Evolutionary conservation across 2,113 vertebrate genomes (phyloP).

Genomic region (Bagarius yarrelli): DNA sequence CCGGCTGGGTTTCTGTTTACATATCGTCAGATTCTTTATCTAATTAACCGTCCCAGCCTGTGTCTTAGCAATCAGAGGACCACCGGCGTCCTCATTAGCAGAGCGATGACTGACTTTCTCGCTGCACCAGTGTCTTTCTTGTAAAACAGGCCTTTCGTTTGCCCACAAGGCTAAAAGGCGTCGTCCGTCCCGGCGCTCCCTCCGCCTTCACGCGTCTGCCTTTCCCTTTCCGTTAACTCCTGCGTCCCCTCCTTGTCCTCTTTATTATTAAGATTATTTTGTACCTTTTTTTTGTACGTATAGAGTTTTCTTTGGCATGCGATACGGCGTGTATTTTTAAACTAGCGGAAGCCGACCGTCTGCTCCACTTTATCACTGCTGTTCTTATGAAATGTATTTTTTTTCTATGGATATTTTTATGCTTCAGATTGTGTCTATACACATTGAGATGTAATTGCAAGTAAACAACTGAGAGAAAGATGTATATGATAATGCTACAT

Average conservation of each 20-base stretch:
- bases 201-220: conserved; percentile 8
- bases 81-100: conserved; percentile 1
- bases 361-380: conserved; percentile 50
- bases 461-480: conserved; percentile 36
- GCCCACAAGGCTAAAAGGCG: conserved; percentile 6
- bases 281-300: neutral
- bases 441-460: conserved; percentile 50
- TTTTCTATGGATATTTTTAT: conserved; percentile 55
- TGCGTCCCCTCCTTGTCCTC: neutral
- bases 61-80: conserved; percentile 39
- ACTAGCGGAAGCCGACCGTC: conserved; percentile 32
- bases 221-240: conserved; percentile 19
- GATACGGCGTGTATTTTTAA: conserved; percentile 46
- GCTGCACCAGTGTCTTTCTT: conserved; percentile 29
- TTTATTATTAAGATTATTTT: neutral
- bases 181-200: conserved; percentile 1
- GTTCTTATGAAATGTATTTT: conserved; percentile 48
- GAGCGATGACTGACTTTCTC: conserved; percentile 23
- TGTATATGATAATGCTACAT: conserved; percentile 50
- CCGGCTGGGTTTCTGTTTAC: conserved; percentile 49
- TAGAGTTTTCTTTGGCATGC: conserved; percentile 22
- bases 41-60: conserved; percentile 30
- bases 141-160: conserved; percentile 35
- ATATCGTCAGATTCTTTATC: conserved; percentile 31
- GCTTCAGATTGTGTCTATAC: conserved; percentile 47